Conservation (phyloP, 2,113 vertebrate genomes). For the Fulmarus glacialis region DNA sequence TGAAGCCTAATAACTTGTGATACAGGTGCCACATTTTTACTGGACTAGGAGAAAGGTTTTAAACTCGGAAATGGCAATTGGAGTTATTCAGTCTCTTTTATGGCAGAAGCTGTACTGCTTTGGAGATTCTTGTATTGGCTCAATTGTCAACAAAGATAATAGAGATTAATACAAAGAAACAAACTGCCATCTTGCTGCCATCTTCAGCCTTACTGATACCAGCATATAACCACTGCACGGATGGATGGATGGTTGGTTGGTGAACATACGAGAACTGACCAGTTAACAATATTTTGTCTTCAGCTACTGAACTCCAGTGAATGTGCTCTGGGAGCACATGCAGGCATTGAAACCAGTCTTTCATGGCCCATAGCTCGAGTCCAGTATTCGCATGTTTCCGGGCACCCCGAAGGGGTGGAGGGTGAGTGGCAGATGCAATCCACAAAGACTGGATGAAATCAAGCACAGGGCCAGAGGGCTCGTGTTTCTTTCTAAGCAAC, state of each 20-base stretch:
- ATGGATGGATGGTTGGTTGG: neutral
- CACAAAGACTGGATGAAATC: neutral
- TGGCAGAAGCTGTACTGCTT: neutral
- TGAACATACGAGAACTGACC: neutral
- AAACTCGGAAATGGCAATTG: neutral
- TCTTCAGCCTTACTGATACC: neutral
- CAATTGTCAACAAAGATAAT: neutral
- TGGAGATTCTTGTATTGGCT: neutral
- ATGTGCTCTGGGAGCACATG: neutral
- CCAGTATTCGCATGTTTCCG: rapidly evolving
- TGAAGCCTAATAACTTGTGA: neutral
- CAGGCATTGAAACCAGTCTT: neutral
- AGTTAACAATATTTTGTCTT: neutral
- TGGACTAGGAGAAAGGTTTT: neutral
- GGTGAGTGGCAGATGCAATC: neutral
- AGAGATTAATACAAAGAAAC: neutral
- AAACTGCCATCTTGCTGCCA: neutral
- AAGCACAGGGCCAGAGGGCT: neutral
- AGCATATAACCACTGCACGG: neutral
- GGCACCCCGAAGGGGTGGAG: neutral
- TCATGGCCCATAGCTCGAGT: neutral
- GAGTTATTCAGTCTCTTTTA: neutral
- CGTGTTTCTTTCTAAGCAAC: neutral
- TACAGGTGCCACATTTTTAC: neutral
- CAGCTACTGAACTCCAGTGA: neutral